Conservation (phyloP, 2,888 invertebrate genomes). For the Bembecia ichneumoniformis region DNA sequence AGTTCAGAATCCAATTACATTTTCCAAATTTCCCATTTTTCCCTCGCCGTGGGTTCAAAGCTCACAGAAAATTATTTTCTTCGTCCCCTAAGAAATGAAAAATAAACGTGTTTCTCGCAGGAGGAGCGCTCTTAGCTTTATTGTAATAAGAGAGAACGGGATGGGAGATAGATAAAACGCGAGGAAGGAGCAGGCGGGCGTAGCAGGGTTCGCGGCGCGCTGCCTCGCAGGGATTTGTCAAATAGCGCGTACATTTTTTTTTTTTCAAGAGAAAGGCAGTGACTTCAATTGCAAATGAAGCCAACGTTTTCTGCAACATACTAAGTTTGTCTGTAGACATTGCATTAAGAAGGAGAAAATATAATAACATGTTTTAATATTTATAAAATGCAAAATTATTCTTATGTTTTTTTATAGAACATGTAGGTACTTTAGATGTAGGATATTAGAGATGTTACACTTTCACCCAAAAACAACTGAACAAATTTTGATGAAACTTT, state of each 20-base stretch:
- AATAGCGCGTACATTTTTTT: conserved; percentile 28
- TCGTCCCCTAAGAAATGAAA: conserved; percentile 64
- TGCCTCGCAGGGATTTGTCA: conserved; percentile 43
- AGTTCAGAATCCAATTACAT: conserved; percentile 68
- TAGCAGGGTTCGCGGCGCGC: conserved; percentile 17
- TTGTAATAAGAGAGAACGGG: conserved; percentile 22
- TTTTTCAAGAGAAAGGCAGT: conserved; percentile 13
- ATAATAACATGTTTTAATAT: too few relatives aligned
- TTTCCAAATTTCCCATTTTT: conserved; percentile 66
- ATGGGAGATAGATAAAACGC: conserved; percentile 13
- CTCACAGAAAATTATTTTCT: conserved; percentile 69
- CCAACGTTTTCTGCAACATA: conserved; percentile 5
- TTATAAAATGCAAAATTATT: too few relatives aligned
- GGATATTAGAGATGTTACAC: too few relatives aligned
- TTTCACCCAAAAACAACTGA: too few relatives aligned
- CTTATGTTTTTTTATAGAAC: background rate
- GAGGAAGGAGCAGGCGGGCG: conserved; percentile 21
- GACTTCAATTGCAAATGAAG: conserved; percentile 38
- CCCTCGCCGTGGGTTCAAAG: conserved; percentile 62
- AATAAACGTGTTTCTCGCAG: conserved; percentile 50
- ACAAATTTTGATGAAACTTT: too few relatives aligned
- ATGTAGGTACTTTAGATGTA: too few relatives aligned
- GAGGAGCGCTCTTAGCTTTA: conserved; percentile 23
- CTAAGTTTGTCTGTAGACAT: too few relatives aligned
- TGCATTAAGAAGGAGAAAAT: too few relatives aligned